Evolutionary conservation across 1,140 invertebrate genomes (phyloP).

Genomic region (Drosophila arawakana): DNA sequence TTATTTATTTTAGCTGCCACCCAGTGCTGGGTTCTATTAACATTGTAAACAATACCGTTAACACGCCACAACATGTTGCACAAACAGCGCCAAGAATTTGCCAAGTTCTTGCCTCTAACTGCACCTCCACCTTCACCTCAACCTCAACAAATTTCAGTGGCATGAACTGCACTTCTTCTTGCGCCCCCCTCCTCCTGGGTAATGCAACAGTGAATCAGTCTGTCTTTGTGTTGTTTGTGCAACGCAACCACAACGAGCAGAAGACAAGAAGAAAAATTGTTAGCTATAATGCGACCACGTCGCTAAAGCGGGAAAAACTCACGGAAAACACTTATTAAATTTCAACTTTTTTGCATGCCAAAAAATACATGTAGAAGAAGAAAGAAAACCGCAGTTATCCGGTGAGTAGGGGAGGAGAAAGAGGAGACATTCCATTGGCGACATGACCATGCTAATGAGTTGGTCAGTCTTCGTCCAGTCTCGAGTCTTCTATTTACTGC

Average conservation of each 20-base stretch:
- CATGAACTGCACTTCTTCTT: neutral
- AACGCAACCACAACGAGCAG: slow-evolving; percentile 54
- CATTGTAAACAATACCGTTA: slow-evolving; percentile 80
- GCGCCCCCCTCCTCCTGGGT: neutral
- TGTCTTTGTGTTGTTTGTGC: slow-evolving; percentile 37
- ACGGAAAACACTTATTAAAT: slow-evolving; percentile 79
- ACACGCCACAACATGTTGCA: slow-evolving; percentile 65
- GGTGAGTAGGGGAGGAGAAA: neutral
- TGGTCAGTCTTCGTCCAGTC: neutral
- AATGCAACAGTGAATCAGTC: slow-evolving; percentile 60
- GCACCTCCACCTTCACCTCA: neutral
- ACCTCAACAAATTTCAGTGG: slow-evolving; percentile 14
- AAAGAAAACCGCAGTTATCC: slow-evolving; percentile 47
- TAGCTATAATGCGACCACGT: slow-evolving; percentile 50
- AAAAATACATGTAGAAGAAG: slow-evolving; percentile 46
- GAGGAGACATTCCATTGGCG: neutral
- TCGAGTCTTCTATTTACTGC: neutral
- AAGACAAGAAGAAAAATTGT: slow-evolving; percentile 67
- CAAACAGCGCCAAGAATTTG: slow-evolving; percentile 39
- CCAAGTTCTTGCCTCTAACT: slow-evolving; percentile 8
- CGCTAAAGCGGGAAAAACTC: slow-evolving; percentile 22
- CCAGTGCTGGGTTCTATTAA: slow-evolving; percentile 71
- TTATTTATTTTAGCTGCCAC: slow-evolving; percentile 75
- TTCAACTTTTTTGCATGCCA: slow-evolving; percentile 65
- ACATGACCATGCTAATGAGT: slow-evolving; percentile 49